phyloP scores from a whole-genome alignment of 30 jellyfish, hydroid and myxozoan genomes.

The Clytia hemisphaerica region DNA sequence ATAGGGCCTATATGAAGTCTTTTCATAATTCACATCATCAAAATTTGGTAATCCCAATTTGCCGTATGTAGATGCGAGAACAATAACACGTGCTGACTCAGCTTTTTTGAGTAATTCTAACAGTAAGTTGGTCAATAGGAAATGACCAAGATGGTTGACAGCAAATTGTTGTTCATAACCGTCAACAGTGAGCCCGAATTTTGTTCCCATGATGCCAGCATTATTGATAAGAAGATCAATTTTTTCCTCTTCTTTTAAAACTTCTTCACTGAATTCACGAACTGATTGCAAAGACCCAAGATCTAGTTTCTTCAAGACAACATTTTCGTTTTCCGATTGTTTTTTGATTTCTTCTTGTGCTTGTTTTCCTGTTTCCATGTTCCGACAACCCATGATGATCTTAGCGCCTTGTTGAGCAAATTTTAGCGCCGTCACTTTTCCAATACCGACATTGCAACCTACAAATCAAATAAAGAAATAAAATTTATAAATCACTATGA shows the following conservation, averaged over 20 bases:
- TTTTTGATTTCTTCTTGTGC: background rate
- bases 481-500: too few relatives aligned
- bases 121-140: conserved; percentile 2
- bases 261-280: background rate
- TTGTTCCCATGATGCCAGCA: conserved; percentile 24
- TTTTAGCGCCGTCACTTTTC: conserved; percentile 21
- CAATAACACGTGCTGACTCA: too few relatives aligned
- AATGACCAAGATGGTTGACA: conserved; percentile 30
- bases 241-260: background rate
- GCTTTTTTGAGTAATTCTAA: conserved; percentile 9
- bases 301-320: conserved; percentile 7
- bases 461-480: too few relatives aligned
- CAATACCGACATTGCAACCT: conserved; percentile 31
- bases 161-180: conserved; percentile 26
- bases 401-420: conserved; percentile 17
- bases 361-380: background rate
- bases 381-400: conserved; percentile 8
- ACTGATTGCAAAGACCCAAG: conserved; percentile 14
- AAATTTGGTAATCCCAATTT: conserved; percentile 11
- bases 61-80: too few relatives aligned
- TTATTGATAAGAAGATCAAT: conserved; percentile 8
- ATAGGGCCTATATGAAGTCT: background rate
- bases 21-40: conserved; percentile 4
- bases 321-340: background rate
- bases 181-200: conserved; percentile 9